Evolutionary conservation across 2,113 vertebrate species (phyloP).

Genomic region (Mormyrus iriodes): DNA sequence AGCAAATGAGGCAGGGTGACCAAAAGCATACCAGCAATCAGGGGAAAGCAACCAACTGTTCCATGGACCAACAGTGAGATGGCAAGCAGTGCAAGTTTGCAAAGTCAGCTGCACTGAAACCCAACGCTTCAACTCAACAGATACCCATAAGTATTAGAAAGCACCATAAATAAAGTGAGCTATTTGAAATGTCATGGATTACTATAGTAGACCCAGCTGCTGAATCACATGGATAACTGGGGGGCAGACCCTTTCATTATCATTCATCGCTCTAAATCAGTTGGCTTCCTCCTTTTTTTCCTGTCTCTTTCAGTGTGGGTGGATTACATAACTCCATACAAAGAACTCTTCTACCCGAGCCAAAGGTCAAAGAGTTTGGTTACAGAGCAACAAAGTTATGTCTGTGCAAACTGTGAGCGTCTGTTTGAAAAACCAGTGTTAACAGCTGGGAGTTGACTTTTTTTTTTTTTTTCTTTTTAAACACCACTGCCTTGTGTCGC

Average conservation of each 20-base stretch:
- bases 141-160: neutral
- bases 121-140: neutral
- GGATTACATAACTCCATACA: slow-evolving; percentile 21
- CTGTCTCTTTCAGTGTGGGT: neutral
- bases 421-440: neutral
- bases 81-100: neutral
- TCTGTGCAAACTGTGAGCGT: neutral
- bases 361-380: slow-evolving; percentile 3
- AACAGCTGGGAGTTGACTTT: neutral
- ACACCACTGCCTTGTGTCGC: neutral
- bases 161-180: neutral
- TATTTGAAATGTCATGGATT: neutral
- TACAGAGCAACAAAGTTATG: neutral
- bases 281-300: neutral
- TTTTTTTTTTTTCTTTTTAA: neutral
- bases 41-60: neutral
- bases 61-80: neutral
- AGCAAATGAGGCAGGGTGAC: neutral
- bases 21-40: neutral
- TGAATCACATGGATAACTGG: neutral
- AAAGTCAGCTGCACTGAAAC: neutral
- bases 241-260: neutral
- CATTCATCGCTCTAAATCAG: neutral
- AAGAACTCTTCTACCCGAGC: slow-evolving; percentile 16
- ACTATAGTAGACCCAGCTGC: neutral